Evolutionary conservation across 92 coral and sea anemone species (phyloP).

Genomic region (Bergia sp.): DNA sequence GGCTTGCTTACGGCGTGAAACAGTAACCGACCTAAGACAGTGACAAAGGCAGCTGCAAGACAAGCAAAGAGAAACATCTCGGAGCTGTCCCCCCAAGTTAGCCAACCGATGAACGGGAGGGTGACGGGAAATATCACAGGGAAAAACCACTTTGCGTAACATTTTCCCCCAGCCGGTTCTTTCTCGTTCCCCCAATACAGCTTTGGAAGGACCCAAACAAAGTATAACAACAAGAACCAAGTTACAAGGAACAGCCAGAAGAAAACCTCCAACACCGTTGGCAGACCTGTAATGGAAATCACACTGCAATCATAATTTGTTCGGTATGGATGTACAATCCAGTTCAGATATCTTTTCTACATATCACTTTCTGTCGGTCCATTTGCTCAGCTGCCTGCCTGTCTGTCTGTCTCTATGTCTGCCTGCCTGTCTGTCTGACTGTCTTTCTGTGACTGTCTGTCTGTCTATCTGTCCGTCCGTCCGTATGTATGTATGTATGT

Average conservation of each 20-base stretch:
- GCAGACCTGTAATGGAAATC: conserved; percentile 54
- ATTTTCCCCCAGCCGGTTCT: conserved; percentile 24
- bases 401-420: no score
- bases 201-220: conserved; percentile 71
- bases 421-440: no score
- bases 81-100: conserved; percentile 74
- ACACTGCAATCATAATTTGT: no score
- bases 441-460: no score
- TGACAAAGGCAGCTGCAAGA: conserved; percentile 67
- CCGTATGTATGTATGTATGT: no score
- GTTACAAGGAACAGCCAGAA: conserved; percentile 68
- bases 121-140: conserved; percentile 65
- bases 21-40: conserved; percentile 65
- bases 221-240: conserved; percentile 70
- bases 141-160: conserved; percentile 65
- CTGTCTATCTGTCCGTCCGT: no score
- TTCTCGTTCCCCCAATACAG: conserved; percentile 51
- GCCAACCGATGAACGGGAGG: conserved; percentile 60
- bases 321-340: no score
- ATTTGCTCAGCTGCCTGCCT: no score
- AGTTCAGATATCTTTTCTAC: no score
- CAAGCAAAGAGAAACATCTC: conserved; percentile 88
- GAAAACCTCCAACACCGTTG: conserved; percentile 53
- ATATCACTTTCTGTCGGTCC: no score
- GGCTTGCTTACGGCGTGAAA: conserved; percentile 38